Evolutionary conservation across 1,140 invertebrate genomes (phyloP).

Genomic region (Saxidomus purpurata): DNA sequence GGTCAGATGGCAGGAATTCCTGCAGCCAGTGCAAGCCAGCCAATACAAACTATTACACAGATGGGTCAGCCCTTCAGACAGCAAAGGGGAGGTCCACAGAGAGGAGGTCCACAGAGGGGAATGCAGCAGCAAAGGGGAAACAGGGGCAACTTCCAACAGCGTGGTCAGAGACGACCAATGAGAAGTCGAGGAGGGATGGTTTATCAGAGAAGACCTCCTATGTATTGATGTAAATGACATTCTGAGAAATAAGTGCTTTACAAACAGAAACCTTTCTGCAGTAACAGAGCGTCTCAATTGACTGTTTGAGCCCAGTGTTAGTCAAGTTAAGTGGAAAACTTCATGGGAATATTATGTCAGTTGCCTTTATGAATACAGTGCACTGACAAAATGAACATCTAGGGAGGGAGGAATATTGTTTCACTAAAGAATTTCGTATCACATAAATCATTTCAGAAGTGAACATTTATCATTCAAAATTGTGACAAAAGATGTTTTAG

Average conservation of each 20-base stretch:
- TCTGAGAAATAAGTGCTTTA: no score
- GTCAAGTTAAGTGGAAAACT: no score
- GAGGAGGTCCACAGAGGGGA: slow-evolving; percentile 43
- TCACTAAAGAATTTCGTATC: background rate
- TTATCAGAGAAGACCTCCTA: slow-evolving; percentile 68
- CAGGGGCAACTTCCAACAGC: slow-evolving; percentile 44
- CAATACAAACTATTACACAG: slow-evolving; percentile 28
- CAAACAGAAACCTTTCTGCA: no score
- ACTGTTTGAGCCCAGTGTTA: no score
- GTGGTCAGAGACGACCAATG: slow-evolving; percentile 47
- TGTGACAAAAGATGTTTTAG: background rate
- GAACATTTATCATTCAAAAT: background rate
- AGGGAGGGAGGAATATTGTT: no score
- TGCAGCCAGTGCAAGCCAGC: slow-evolving; percentile 52
- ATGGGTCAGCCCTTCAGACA: slow-evolving; percentile 24
- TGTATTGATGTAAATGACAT: slow-evolving; percentile 55
- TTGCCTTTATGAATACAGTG: no score
- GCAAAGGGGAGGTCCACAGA: background rate
- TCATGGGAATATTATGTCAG: no score
- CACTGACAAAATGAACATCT: no score
- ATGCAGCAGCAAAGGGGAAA: slow-evolving; percentile 46
- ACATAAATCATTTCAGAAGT: background rate
- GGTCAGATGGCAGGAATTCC: background rate
- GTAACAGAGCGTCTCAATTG: no score
- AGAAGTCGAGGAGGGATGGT: slow-evolving; percentile 65